These are phyloP conservation scores for Coryphaenoides rupestris DNA, from an alignment of 2,113 vertebrate genomes.

Conservation along the genomic window DNA sequence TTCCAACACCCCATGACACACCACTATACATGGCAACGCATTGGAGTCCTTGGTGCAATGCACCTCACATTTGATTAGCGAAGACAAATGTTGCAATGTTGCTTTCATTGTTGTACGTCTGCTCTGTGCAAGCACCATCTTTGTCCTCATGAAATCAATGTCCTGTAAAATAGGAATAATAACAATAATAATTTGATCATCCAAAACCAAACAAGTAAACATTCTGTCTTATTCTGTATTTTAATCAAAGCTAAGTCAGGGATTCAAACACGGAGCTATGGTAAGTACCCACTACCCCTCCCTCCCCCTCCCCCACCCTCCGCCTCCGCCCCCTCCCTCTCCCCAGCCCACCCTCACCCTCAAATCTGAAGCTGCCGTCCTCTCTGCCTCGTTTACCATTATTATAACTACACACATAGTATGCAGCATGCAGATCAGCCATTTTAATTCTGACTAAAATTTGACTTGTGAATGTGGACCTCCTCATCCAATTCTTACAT, in stretches of 20 bases:
- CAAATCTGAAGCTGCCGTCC: constrained; percentile 36
- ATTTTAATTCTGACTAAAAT: neutral
- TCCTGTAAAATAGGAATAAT: constrained; percentile 19
- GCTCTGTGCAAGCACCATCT: constrained; percentile 48
- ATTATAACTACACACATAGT: too few relatives aligned
- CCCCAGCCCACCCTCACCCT: constrained; percentile 50
- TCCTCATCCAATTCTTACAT: too few relatives aligned
- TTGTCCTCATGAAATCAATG: constrained; percentile 50
- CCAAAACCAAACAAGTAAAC: constrained; percentile 70
- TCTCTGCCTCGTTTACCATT: neutral
- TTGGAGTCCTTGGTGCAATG: constrained; percentile 15
- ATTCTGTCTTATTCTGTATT: constrained; percentile 80
- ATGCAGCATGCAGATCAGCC: neutral
- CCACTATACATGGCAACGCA: neutral
- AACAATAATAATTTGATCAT: constrained; percentile 11
- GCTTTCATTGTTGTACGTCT: constrained; percentile 58
- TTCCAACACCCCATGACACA: too few relatives aligned
- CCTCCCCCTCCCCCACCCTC: neutral
- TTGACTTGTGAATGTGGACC: neutral
- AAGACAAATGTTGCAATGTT: constrained; percentile 7
- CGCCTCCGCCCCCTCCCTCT: constrained; percentile 61
- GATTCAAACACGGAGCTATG: constrained; percentile 82
- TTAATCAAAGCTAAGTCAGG: constrained; percentile 82
- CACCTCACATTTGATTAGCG: constrained; percentile 37
- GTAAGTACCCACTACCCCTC: constrained; percentile 74